Conservation (phyloP, 2,888 invertebrate species). For the Eilema sororculum region DNA sequence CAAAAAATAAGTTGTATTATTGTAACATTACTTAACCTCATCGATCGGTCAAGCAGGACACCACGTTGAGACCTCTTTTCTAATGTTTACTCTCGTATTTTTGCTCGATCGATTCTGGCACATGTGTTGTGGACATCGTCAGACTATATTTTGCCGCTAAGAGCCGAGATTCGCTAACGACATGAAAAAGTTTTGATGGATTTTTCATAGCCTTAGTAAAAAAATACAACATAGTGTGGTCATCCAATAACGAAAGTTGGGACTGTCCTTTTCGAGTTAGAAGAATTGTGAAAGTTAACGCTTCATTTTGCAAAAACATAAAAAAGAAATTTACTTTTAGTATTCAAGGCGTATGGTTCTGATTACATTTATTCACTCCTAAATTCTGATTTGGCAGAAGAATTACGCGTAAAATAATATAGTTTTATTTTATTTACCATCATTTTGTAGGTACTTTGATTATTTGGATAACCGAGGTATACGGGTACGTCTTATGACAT, state of each 20-base stretch:
- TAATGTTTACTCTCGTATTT: slow-evolving; percentile 26
- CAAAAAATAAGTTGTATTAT: not conserved
- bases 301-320: slow-evolving; percentile 4
- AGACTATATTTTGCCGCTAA: slow-evolving; percentile 50
- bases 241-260: slow-evolving; percentile 70
- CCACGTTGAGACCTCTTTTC: slow-evolving; percentile 17
- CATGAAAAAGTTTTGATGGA: slow-evolving; percentile 77
- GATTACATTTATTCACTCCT: too few relatives aligned
- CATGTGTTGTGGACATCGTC: slow-evolving; percentile 58
- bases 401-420: not conserved
- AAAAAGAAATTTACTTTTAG: not conserved
- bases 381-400: not conserved
- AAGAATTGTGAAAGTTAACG: slow-evolving; percentile 44
- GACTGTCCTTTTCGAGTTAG: slow-evolving; percentile 51
- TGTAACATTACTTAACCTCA: not conserved
- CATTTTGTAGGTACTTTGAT: not conserved
- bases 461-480: too few relatives aligned
- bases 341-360: too few relatives aligned
- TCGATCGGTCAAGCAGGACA: slow-evolving; percentile 1
- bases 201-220: slow-evolving; percentile 75
- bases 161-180: slow-evolving; percentile 72
- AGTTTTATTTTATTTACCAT: not conserved
- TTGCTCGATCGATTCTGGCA: slow-evolving; percentile 48
- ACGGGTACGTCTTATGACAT: too few relatives aligned
- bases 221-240: slow-evolving; percentile 67